These are phyloP conservation scores for Cryptotis parvus DNA, from an alignment of 2,113 vertebrate species.

Conservation along the genomic window DNA sequence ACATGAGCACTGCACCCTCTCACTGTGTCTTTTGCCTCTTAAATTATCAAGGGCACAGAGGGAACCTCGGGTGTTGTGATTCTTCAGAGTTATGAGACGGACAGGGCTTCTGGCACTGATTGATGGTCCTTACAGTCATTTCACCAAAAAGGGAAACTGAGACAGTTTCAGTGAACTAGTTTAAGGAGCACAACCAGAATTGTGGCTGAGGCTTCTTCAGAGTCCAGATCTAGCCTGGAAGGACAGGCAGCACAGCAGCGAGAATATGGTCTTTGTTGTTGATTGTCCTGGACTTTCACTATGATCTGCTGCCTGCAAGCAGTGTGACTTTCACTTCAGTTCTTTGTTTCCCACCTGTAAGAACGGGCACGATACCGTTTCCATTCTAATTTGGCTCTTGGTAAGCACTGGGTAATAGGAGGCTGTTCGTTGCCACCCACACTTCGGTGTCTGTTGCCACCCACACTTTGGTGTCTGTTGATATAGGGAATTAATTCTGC, in stretches of 20 bases:
- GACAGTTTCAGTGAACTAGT: neutral
- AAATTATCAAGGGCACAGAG: neutral
- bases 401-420: neutral
- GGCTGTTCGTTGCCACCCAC: neutral
- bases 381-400: neutral
- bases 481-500: too few species aligned
- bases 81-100: neutral
- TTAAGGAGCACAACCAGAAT: neutral
- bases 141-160: constrained; percentile 3
- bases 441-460: neutral
- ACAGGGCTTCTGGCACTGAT: neutral
- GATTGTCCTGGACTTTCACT: neutral
- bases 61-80: neutral
- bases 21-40: neutral
- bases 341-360: neutral
- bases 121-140: neutral
- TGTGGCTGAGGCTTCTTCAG: neutral
- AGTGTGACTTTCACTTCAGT: neutral
- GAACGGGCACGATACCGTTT: neutral
- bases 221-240: neutral
- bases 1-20: neutral
- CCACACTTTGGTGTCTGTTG: neutral
- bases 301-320: neutral
- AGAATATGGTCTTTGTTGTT: neutral
- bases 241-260: neutral